Percentiles rank a stretch among this genome's conserved stretches.
These are phyloP conservation scores for Lepeophtheirus nordmannii DNA, from an alignment of 2,888 invertebrate species.

Conservation along the genomic window DNA sequence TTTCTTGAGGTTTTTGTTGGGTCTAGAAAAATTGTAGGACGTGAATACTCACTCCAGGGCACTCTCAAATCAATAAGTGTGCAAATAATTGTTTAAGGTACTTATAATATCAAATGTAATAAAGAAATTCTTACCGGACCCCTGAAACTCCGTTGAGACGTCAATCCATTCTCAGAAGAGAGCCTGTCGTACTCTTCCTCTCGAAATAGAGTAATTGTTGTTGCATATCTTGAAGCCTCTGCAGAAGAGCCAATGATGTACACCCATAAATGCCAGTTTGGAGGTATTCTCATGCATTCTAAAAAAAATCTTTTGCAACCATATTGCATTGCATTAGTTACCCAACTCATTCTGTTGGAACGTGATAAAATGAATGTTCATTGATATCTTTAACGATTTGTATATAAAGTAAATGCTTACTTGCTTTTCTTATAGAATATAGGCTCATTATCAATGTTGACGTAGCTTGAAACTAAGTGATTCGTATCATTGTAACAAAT, in stretches of 20 bases:
- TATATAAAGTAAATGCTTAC: not conserved
- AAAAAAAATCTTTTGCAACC: conserved; percentile 10
- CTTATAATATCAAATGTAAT: too few species aligned
- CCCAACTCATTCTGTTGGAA: conserved; percentile 9
- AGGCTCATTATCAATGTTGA: conserved; percentile 19
- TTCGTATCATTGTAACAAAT: conserved; percentile 18
- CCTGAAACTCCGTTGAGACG: conserved; percentile 16
- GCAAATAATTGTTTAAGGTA: too few species aligned
- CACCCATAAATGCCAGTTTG: conserved; percentile 18
- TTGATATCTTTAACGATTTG: too few species aligned
- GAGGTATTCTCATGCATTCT: conserved; percentile 17
- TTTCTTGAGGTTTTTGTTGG: too few species aligned
- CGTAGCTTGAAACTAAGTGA: conserved; percentile 19
- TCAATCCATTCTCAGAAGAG: not conserved
- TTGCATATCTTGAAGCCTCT: not conserved
- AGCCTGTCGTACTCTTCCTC: conserved; percentile 12
- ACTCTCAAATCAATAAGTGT: too few species aligned
- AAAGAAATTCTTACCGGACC: conserved; percentile 6
- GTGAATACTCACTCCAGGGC: too few species aligned
- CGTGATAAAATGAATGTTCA: not conserved
- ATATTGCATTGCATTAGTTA: conserved; percentile 5
- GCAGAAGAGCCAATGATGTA: conserved; percentile 1
- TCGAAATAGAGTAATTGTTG: conserved; percentile 8
- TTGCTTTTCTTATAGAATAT: conserved; percentile 10
- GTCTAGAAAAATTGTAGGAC: too few species aligned